Base-by-base conservation (phyloP, 1,140 invertebrate species). In the Megalonaias nervosa region DNA sequence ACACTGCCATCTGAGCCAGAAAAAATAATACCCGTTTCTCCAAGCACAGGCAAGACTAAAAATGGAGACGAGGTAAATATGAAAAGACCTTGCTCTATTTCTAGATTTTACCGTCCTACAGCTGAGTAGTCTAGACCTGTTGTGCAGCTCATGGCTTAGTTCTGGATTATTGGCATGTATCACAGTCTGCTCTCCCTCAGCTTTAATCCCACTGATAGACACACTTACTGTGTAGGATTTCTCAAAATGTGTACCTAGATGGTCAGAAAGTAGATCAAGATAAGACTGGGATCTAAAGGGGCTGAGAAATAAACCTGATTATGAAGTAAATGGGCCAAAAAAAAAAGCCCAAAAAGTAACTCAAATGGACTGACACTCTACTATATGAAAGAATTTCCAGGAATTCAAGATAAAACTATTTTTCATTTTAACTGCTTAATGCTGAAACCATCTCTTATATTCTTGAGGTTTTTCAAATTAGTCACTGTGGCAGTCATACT, bases 221-320 rank as follows among this genome's bases (percentile, higher is more conserved):
- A 97, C 95, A 86, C 94, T 95, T 55, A 97, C 93, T 89, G 94
- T 93, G 89, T 97, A 97, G 85, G 94, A 94, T 89, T 97, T 96
- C 86, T 97, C 95, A 85, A 97, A 96, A 79, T 93, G 94, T 89
- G 97, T 95, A 87, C 96, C 86, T 88, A 78, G 0, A 74, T 16
- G 1, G n/a, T 31, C n/a, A 38, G 48, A 14, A 38, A 64, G 17
- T 58, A 26, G 23, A 55, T 38, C 2, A 56, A 64, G 55, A 14
- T 17, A 38, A 16, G 19, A 17, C 55, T 6, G 55, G 16, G 15
- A 67, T 26, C 6, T 15, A 62, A n/a, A 62, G 0, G 3, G 6
- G 23, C 60, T 62, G 23, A 62, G 13, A 19, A 62, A 23, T 62
- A 0, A 62, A 23, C 19, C 60, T 12, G 1, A 62, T n/a, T 23